phyloP scores from a whole-genome alignment of 2,888 invertebrate genomes.

The Lingula anatina region DNA sequence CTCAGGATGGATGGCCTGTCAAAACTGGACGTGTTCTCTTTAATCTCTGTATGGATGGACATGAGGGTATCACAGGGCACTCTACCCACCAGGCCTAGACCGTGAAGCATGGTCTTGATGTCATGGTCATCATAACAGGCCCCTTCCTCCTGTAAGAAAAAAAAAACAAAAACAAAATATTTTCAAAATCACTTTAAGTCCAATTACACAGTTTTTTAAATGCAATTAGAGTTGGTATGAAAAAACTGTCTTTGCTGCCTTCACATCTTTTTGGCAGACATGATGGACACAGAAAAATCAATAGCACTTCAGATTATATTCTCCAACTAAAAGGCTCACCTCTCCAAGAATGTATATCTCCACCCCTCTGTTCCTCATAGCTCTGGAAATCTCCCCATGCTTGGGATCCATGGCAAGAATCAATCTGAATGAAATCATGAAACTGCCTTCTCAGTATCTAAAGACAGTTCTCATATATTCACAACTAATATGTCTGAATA shows the following conservation, averaged over 20 bases:
- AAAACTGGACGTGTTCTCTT: slow-evolving; percentile 15
- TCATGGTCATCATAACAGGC: slow-evolving; percentile 27
- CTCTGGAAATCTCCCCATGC: slow-evolving; percentile 92
- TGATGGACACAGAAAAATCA: no score
- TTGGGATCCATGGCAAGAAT: slow-evolving; percentile 93
- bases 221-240: no score
- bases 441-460: no score
- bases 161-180: background rate
- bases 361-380: slow-evolving; percentile 96
- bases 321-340: no score
- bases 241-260: no score
- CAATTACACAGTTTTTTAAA: no score
- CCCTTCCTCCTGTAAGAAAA: slow-evolving; percentile 34
- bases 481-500: no score
- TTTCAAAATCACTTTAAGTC: no score
- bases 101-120: slow-evolving; percentile 23
- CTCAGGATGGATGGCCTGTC: slow-evolving; percentile 64
- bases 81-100: slow-evolving; percentile 22
- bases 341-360: slow-evolving; percentile 68
- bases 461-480: no score
- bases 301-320: no score
- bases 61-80: slow-evolving; percentile 28
- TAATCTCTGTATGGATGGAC: slow-evolving; percentile 20
- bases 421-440: no score
- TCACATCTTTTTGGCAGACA: no score